A percentile compares a stretch with the other conserved stretches of the same genome.
phyloP scores from a whole-genome alignment of 2,113 vertebrate species.

The Caranx melampygus region DNA sequence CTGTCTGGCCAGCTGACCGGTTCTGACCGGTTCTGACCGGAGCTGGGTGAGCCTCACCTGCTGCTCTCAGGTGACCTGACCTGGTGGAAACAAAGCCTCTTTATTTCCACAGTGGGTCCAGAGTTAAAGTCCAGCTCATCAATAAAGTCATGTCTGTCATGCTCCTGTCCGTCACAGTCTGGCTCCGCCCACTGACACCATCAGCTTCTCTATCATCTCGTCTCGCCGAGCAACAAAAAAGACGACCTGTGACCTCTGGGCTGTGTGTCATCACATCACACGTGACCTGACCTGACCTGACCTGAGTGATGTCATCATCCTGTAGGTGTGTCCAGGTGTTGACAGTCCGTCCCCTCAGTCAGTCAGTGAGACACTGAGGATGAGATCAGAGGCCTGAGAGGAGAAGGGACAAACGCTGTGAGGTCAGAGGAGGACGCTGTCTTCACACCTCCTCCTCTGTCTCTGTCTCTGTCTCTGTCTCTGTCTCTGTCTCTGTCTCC shows the following conservation, averaged over 20 bases:
- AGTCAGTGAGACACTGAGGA: too few species aligned
- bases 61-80: background rate
- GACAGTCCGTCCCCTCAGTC: too few species aligned
- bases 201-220: too few species aligned
- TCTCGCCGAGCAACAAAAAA: too few species aligned
- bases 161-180: too few species aligned
- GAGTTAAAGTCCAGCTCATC: too few species aligned
- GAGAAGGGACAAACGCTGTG: conserved; percentile 11
- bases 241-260: too few species aligned
- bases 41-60: background rate
- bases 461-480: too few species aligned
- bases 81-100: background rate
- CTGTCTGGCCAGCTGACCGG: background rate
- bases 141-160: too few species aligned
- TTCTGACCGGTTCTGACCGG: background rate
- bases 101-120: too few species aligned
- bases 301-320: background rate
- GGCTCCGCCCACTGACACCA: too few species aligned
- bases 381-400: background rate
- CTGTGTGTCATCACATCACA: background rate
- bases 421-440: background rate
- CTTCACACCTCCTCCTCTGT: conserved; percentile 17
- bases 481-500: background rate
- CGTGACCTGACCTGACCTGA: background rate
- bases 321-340: too few species aligned